These are phyloP conservation scores for Temnothorax ravouxi DNA, from an alignment of 2,888 invertebrate species.

Conservation along the genomic window DNA sequence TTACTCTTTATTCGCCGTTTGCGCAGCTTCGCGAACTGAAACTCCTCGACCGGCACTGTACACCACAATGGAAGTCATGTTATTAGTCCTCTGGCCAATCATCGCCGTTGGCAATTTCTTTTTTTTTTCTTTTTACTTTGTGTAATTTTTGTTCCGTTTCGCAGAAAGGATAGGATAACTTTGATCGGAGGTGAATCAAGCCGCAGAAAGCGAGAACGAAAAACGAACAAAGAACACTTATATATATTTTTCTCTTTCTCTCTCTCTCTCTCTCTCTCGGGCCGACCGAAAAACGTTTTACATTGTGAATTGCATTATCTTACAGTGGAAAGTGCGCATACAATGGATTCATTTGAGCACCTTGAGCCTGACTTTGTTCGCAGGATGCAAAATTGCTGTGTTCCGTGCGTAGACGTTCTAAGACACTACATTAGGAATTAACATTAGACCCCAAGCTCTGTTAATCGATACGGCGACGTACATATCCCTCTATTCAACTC, in stretches of 20 bases:
- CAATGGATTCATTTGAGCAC: constrained; percentile 20
- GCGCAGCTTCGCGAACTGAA: constrained; percentile 85
- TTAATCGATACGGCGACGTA: constrained; percentile 25
- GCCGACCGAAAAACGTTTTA: constrained; percentile 62
- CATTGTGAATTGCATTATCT: constrained; percentile 68
- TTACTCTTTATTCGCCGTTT: constrained; percentile 84
- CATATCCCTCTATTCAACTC: constrained; percentile 1
- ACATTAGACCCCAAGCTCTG: background rate
- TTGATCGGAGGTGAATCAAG: constrained; percentile 31
- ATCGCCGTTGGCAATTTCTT: constrained; percentile 40
- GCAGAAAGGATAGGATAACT: constrained; percentile 23
- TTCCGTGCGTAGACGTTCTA: constrained; percentile 75
- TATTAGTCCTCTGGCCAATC: constrained; percentile 68
- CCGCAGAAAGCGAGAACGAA: constrained; percentile 37
- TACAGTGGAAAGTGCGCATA: constrained; percentile 68
- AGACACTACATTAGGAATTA: constrained; percentile 48
- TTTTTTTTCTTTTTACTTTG: constrained; percentile 43
- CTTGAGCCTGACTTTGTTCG: background rate
- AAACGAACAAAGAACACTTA: constrained; percentile 32
- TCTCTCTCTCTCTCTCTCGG: constrained; percentile 32
- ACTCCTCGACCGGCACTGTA: constrained; percentile 85
- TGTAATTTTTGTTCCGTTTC: background rate
- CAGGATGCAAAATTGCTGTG: constrained; percentile 61
- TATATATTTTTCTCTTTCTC: constrained; percentile 22
- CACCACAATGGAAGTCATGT: constrained; percentile 77